These are phyloP conservation scores for Ancistrus triradiatus DNA, from an alignment of 2,113 vertebrate species.

Conservation along the genomic window DNA sequence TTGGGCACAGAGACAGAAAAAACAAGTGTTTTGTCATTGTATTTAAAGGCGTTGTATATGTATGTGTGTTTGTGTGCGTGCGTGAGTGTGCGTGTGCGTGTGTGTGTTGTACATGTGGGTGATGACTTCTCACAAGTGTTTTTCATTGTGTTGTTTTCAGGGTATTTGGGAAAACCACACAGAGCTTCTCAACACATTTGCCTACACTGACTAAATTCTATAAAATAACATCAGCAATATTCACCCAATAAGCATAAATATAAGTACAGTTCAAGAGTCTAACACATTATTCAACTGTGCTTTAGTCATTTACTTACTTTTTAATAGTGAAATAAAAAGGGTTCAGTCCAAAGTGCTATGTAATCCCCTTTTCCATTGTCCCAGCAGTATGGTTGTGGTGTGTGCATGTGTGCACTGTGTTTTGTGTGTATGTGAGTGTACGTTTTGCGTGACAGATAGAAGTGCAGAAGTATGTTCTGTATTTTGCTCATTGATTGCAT, in stretches of 20 bases:
- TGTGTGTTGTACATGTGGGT: not conserved
- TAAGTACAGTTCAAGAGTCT: constrained; percentile 20
- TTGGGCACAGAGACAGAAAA: constrained; percentile 38
- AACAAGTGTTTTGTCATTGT: constrained; percentile 47
- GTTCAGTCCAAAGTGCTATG: constrained; percentile 28
- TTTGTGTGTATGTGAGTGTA: constrained; percentile 10
- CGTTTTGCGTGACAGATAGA: constrained; percentile 58
- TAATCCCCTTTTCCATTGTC: constrained; percentile 37
- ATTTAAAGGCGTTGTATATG: constrained; percentile 19
- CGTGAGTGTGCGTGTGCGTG: not conserved
- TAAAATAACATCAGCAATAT: constrained; percentile 23
- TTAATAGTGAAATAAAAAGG: constrained; percentile 33
- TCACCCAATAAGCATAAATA: constrained; percentile 27
- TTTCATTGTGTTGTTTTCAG: constrained; percentile 24
- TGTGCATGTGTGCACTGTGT: constrained; percentile 1
- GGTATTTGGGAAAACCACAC: constrained; percentile 9
- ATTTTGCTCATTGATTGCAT: constrained; percentile 49
- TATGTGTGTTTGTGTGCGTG: not conserved
- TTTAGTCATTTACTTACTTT: constrained; percentile 33
- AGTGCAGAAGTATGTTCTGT: constrained; percentile 60
- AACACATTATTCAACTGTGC: constrained; percentile 10
- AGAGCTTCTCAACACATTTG: not conserved
- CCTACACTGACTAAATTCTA: constrained; percentile 5
- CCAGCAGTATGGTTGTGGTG: constrained; percentile 31
- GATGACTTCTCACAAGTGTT: constrained; percentile 31